These are phyloP conservation scores for Fukomys damarensis DNA, from an alignment of 2,113 vertebrate species.

Conservation along the genomic window DNA sequence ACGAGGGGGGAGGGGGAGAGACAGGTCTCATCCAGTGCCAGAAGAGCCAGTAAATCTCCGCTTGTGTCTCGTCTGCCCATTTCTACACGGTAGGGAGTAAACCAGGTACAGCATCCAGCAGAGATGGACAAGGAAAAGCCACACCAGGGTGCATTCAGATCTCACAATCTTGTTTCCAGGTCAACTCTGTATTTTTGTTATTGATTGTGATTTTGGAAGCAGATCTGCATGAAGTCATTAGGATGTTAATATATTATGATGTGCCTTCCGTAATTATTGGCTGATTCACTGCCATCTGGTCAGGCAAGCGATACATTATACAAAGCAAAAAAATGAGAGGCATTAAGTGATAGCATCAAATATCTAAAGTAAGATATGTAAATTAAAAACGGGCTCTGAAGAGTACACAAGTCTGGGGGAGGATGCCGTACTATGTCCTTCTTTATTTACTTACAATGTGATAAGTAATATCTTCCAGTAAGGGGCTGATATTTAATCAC, in stretches of 20 bases:
- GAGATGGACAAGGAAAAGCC: neutral
- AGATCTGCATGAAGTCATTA: slow-evolving; percentile 81
- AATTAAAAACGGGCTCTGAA: slow-evolving; percentile 41
- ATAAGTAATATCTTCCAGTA: slow-evolving; percentile 24
- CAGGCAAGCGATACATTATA: slow-evolving; percentile 74
- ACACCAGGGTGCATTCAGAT: slow-evolving; percentile 21
- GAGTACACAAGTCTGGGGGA: neutral
- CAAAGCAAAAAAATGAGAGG: slow-evolving; percentile 63
- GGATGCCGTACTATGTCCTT: neutral
- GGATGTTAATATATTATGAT: slow-evolving; percentile 81
- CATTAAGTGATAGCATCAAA: slow-evolving; percentile 49
- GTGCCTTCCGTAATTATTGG: slow-evolving; percentile 81
- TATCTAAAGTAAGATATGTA: slow-evolving; percentile 43
- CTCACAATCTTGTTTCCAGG: slow-evolving; percentile 64
- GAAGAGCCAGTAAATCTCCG: neutral
- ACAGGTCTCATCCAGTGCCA: neutral
- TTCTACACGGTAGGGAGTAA: neutral
- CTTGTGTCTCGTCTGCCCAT: neutral
- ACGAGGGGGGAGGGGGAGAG: neutral
- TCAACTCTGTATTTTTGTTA: slow-evolving; percentile 74
- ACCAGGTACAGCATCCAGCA: neutral
- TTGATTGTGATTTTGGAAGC: slow-evolving; percentile 79
- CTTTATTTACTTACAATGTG: slow-evolving; percentile 1
- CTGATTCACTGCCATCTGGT: slow-evolving; percentile 83
- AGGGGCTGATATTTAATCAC: neutral